Base-by-base conservation (phyloP, 2,888 invertebrate genomes). In the Phanerotoma sp. region DNA sequence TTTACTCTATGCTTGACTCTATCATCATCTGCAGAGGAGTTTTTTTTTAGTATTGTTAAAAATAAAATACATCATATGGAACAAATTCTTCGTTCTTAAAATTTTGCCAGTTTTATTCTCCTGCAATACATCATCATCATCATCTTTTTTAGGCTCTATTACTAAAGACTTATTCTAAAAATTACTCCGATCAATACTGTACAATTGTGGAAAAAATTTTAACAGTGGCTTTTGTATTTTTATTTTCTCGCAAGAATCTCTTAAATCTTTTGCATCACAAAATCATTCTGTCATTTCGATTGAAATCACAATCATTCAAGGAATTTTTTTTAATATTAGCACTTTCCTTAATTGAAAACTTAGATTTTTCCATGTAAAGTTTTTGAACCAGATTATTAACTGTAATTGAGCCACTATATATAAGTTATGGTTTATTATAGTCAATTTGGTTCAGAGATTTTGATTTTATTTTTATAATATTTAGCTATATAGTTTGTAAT, bases 1-100 rank as follows among this genome's bases (percentile, higher is more conserved):
- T 38, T 33, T 5, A 37, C 45, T 62, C 51, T 10, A 58, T 32
- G 18, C 51, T 16, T 18, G 54, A 35, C 9, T 49, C 62, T 13
- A 30, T 15, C 40, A 54, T 50, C 7, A 60, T 51, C 42, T 62
- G 62, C 6, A 62, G 47, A 35, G 60, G 60, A 7, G 62, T 62
- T 58, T 44, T 53, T 22, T 54, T 50, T 9, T 30, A 21, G 7
- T 56, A 50, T 54, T 54, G 20, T 58, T 50, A 10, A 51, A 22
- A 32, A 59, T 56, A 38, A 48, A 57, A 50, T 35, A 57, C 37
- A 60, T 51, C 10, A 53, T 57, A 35, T 60, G 57, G 42, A 46
- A 62, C 30, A 60, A 44, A 10, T 33, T 18, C 35, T 56, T 56
- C 1, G 60, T 55, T 61, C 53, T 55, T 15, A 49, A 25, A 11